Evolutionary conservation across 2,797 vertebrate genomes (phyloP), one percentile per base, ranked within the genome.

Genomic region (Sebastes kiyomatsui): DNA sequence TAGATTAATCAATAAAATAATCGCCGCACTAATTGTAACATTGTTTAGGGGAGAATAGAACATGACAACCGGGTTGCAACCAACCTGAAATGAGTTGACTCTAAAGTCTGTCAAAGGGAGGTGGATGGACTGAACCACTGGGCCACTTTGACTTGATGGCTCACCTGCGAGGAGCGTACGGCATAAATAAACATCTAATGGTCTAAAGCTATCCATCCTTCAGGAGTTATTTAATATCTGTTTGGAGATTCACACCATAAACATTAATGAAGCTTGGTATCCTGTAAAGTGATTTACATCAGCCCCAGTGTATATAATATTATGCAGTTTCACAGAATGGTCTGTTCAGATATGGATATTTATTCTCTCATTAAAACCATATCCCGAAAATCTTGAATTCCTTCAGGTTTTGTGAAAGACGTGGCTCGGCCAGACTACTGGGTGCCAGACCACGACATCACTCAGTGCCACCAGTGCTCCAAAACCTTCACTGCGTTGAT

Each of bases 381-480:
- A 58, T 4, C 8, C 3, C 4, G 6, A 25, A 59, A 28, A 35
- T 22, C 25, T 67, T 20, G 5, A 65, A 18, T 54, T 5, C 2
- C 11, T 13, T 33, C 90, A 95, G 96, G 95, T 78, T 96, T 97
- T 4, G 92, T 97, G 56, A 97, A 97, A 83, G 95, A 96, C 0
- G 96, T 95, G 22, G 97, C 96, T 2, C 92, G 96, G 7, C 97
- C 97, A 1, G 96, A 96, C 74, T 97, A 97, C 91, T 97, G 97
- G 96, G 92, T 97, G 14, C 96, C 96, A 0, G 97, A 97, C 80
- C 93, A 96, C 23, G 93, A 96, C 84, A 96, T 97, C 85, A 90
- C 81, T 10, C 89, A 93, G 79, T 97, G 97, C 81, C 91, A 96
- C 77, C 86, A 92, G 67, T 97, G 97, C 86, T 79, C 82, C 27